Percentiles rank a stretch among this genome's conserved stretches.
Evolutionary conservation across 2,888 invertebrate species (phyloP).

Genomic region (Cheilosia pagana): DNA sequence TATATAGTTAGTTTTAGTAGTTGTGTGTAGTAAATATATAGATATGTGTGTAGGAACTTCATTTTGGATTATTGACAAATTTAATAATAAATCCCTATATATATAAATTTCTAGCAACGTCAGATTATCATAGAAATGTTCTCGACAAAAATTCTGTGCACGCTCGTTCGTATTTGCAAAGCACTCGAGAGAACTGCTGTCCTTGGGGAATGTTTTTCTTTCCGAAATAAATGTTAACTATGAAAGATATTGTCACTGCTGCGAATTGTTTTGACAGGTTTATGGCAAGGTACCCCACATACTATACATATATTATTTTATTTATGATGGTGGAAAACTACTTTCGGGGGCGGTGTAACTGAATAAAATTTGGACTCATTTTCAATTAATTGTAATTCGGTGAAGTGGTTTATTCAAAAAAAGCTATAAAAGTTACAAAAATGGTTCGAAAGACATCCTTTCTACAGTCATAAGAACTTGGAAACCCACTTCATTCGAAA

Average conservation of each 20-base stretch:
- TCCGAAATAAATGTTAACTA: neutral
- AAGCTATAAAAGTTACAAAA: too few relatives aligned
- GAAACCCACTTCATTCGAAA: too few relatives aligned
- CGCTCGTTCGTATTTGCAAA: conserved; percentile 6
- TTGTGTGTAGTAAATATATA: neutral
- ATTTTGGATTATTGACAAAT: too few relatives aligned
- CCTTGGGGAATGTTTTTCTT: neutral
- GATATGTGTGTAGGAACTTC: neutral
- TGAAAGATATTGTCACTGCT: neutral
- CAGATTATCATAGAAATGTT: neutral
- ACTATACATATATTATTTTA: neutral
- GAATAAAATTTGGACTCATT: too few relatives aligned
- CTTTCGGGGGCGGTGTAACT: neutral
- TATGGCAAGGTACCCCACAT: neutral
- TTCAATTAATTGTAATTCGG: too few relatives aligned
- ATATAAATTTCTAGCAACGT: neutral
- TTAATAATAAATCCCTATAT: neutral
- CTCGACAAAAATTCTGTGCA: neutral
- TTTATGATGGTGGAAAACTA: neutral
- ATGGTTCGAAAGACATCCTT: too few relatives aligned
- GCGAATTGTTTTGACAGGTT: conserved; percentile 21
- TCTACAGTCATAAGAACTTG: too few relatives aligned
- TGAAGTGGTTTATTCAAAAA: too few relatives aligned
- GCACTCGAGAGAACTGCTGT: neutral
- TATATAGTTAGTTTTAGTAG: neutral